Evolutionary conservation across 2,797 vertebrate genomes (phyloP).

Genomic region (Malacoctenus gilli): DNA sequence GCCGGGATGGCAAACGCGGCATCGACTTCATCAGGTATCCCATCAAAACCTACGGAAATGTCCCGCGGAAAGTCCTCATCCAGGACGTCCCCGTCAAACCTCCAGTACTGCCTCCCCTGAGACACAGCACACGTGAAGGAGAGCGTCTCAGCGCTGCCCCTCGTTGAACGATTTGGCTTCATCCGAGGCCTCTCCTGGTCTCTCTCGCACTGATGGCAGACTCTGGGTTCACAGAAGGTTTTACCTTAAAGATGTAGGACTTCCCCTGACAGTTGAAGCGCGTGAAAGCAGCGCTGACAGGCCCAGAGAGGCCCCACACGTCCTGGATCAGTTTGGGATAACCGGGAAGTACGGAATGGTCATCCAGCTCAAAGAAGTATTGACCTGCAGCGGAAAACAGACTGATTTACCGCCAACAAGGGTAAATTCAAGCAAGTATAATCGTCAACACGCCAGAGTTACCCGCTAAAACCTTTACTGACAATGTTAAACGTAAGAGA

Average conservation of each 20-base stretch:
- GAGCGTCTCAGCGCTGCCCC: no score
- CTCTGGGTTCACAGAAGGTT: neutral
- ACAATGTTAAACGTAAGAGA: no score
- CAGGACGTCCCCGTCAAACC: constrained; percentile 87
- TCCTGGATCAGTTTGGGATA: constrained; percentile 93
- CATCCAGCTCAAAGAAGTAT: constrained; percentile 93
- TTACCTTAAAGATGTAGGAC: constrained; percentile 95
- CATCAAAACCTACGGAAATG: constrained; percentile 87
- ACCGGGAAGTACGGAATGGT: constrained; percentile 83
- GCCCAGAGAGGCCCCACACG: constrained; percentile 91
- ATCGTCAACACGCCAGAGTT: no score
- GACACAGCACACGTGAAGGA: neutral
- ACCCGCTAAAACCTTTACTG: no score
- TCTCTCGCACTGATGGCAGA: no score
- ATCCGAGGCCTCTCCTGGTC: no score
- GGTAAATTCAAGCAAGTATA: no score
- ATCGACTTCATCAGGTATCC: constrained; percentile 83
- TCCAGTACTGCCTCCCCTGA: constrained; percentile 92
- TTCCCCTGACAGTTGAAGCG: constrained; percentile 97
- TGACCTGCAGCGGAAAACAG: constrained; percentile 81
- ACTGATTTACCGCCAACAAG: no score
- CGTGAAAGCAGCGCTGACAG: constrained; percentile 93
- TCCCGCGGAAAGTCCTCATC: constrained; percentile 86
- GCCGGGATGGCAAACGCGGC: constrained; percentile 90
- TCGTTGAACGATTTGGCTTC: no score